These are phyloP conservation scores for Eristalinus sepulchralis DNA, from an alignment of 2,888 invertebrate genomes.

Conservation along the genomic window DNA sequence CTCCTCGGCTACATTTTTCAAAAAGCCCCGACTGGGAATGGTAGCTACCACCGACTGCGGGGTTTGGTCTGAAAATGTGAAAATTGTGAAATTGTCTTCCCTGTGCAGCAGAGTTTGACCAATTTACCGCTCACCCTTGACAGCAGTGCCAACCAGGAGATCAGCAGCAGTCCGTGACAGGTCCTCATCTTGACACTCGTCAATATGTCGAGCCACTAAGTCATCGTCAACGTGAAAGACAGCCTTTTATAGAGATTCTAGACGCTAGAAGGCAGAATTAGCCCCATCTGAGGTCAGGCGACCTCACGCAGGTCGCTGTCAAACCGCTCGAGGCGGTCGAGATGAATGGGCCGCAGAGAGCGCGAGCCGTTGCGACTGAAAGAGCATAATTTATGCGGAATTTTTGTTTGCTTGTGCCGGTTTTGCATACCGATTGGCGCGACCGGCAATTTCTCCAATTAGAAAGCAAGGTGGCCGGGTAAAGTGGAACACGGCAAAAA, in stretches of 20 bases:
- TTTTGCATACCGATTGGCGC: constrained; percentile 52
- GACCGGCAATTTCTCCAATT: constrained; percentile 58
- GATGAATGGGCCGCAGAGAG: constrained; percentile 17
- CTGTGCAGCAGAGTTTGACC: background rate
- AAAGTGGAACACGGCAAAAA: constrained; percentile 34
- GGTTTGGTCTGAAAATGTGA: constrained; percentile 5
- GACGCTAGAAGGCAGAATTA: background rate
- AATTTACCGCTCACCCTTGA: constrained; percentile 44
- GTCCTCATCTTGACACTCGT: constrained; percentile 15
- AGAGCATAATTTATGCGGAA: constrained; percentile 52
- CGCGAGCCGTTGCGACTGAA: constrained; percentile 19
- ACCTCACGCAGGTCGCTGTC: constrained; percentile 16
- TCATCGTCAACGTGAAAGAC: constrained; percentile 12
- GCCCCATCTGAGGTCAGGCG: constrained; percentile 3
- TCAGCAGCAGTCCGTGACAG: background rate
- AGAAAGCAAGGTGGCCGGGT: constrained; percentile 36
- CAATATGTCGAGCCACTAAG: constrained; percentile 16
- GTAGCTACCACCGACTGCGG: constrained; percentile 6
- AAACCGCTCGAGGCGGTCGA: constrained; percentile 9
- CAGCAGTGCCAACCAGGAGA: constrained; percentile 14
- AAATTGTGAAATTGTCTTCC: background rate
- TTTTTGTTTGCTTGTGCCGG: constrained; percentile 12
- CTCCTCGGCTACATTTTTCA: background rate
- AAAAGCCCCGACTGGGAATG: background rate
- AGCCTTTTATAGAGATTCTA: constrained; percentile 20